A percentile compares a stretch with the other conserved stretches of the same genome.
Evolutionary conservation across 2,888 invertebrate genomes (phyloP).

Genomic region (Apamea crenata): DNA sequence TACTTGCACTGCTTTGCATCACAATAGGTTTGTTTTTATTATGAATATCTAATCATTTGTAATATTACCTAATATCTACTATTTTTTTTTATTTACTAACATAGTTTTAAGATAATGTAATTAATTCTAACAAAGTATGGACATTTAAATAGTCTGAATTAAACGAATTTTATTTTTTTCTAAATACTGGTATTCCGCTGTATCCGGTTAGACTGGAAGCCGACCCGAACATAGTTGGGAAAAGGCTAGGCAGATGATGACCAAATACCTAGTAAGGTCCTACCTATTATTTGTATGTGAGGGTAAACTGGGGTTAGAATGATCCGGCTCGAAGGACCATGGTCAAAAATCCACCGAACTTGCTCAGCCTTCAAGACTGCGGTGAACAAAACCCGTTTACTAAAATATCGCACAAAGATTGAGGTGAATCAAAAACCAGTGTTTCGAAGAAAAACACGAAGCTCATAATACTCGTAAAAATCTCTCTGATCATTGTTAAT

Average conservation of each 20-base stretch:
- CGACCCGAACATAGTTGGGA: too few relatives aligned
- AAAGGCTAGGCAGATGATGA: too few relatives aligned
- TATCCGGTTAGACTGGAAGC: too few relatives aligned
- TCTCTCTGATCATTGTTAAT: neutral
- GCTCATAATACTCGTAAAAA: neutral
- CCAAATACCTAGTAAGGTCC: too few relatives aligned
- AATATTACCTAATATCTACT: neutral
- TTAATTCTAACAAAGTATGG: too few relatives aligned
- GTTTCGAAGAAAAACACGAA: neutral
- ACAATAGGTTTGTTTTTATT: conserved; percentile 25
- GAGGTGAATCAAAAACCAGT: neutral
- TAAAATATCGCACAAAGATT: neutral
- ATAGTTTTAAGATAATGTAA: too few relatives aligned
- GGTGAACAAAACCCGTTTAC: neutral
- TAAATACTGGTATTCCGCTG: too few relatives aligned
- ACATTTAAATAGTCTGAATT: too few relatives aligned
- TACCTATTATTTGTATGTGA: neutral
- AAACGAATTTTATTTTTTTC: too few relatives aligned
- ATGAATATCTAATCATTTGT: neutral
- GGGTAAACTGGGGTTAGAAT: neutral
- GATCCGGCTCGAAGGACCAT: neutral
- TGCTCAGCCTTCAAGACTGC: neutral
- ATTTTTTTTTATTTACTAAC: too few relatives aligned
- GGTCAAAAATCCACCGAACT: neutral
- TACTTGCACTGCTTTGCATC: conserved; percentile 38